Evolutionary conservation across 2,113 vertebrate species (phyloP).

Genomic region (Lophura nycthemera): DNA sequence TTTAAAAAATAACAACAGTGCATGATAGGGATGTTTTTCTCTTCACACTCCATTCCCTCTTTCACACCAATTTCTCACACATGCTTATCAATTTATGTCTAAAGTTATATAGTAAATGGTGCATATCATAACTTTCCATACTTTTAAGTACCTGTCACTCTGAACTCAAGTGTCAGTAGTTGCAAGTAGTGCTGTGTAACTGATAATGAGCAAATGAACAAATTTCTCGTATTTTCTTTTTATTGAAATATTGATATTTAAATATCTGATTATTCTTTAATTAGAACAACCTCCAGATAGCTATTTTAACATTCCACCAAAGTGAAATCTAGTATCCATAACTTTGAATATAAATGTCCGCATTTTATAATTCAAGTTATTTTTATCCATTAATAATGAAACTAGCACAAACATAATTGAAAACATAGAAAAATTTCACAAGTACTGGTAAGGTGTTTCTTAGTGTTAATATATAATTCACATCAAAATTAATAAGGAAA

Average conservation of each 20-base stretch:
- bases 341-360: background rate
- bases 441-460: background rate
- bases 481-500: constrained; percentile 34
- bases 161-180: background rate
- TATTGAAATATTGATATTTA: background rate
- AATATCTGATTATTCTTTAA: background rate
- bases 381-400: background rate
- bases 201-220: background rate
- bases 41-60: background rate
- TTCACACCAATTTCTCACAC: background rate
- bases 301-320: background rate
- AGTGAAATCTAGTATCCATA: background rate
- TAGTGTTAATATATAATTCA: background rate
- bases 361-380: background rate
- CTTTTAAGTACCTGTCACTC: background rate
- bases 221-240: background rate
- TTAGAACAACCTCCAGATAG: background rate
- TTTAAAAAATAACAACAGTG: background rate
- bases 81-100: background rate
- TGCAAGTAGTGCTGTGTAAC: background rate
- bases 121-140: background rate
- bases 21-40: background rate
- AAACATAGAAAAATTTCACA: background rate
- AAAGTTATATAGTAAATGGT: background rate
- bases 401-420: background rate